Conservation (phyloP, 1,140 invertebrate species). For the Saccostrea cuccullata region DNA sequence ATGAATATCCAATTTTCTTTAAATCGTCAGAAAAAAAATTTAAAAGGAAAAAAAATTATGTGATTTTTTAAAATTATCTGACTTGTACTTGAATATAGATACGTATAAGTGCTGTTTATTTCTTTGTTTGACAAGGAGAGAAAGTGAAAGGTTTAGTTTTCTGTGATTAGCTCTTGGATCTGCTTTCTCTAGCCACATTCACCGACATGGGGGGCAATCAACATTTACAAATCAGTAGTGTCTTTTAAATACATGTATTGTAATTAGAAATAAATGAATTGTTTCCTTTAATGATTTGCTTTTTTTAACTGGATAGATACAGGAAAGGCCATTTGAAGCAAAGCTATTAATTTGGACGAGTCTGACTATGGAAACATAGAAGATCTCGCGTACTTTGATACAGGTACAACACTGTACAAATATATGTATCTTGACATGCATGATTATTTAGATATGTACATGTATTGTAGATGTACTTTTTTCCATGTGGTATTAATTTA, state of each 20-base stretch:
- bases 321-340: conserved; percentile 61
- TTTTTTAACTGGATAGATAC: conserved; percentile 66
- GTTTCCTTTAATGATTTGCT: background rate
- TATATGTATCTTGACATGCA: background rate
- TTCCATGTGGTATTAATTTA: too few species aligned
- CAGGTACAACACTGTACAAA: conserved; percentile 76
- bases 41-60: too few species aligned
- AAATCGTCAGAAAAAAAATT: too few species aligned
- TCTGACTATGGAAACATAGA: conserved; percentile 88
- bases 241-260: too few species aligned
- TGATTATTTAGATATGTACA: too few species aligned
- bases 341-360: conserved; percentile 81
- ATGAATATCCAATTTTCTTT: too few species aligned
- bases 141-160: too few species aligned
- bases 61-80: conserved; percentile 59
- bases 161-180: conserved; percentile 74
- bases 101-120: too few species aligned
- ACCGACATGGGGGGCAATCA: conserved; percentile 84
- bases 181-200: conserved; percentile 78
- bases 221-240: conserved; percentile 69
- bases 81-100: conserved; percentile 80
- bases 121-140: too few species aligned
- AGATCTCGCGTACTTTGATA: conserved; percentile 87
- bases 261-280: background rate
- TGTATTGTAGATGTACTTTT: too few species aligned